Conservation (phyloP, 2,113 vertebrate genomes). For the Anolis carolinensis region DNA sequence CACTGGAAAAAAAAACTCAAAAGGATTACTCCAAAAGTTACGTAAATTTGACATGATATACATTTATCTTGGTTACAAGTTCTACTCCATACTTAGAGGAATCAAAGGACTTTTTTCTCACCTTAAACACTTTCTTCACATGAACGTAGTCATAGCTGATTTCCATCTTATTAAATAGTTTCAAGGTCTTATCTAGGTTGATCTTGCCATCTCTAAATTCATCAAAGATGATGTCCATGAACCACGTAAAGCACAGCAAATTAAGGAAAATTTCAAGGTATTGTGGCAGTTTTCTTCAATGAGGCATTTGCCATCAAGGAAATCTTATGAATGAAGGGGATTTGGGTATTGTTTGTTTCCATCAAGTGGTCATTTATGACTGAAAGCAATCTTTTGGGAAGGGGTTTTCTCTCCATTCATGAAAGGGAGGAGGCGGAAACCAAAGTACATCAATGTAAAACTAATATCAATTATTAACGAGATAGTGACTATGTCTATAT, state of each 20-base stretch:
- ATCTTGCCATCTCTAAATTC: conserved; percentile 73
- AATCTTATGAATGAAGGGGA: too few species aligned
- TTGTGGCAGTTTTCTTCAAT: not conserved
- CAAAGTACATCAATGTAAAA: too few species aligned
- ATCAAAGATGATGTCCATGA: conserved; percentile 68
- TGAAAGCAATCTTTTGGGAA: too few species aligned
- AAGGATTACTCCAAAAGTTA: not conserved
- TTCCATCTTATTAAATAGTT: conserved; percentile 71
- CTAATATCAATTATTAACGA: too few species aligned
- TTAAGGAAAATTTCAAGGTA: conserved; percentile 65
- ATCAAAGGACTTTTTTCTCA: conserved; percentile 48
- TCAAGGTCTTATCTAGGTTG: conserved; percentile 56
- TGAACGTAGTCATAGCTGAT: conserved; percentile 60
- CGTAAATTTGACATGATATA: accelerated
- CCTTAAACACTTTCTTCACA: conserved; percentile 76
- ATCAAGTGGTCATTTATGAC: too few species aligned
- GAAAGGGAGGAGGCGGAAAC: too few species aligned
- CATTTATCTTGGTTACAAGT: not conserved
- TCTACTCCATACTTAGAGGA: not conserved
- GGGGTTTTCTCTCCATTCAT: too few species aligned
- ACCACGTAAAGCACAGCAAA: conserved; percentile 65
- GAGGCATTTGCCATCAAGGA: too few species aligned
- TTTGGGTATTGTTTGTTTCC: too few species aligned
- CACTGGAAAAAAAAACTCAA: not conserved
- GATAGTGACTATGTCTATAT: too few species aligned